These are phyloP conservation scores for Garra rufa DNA, from an alignment of 2,113 vertebrate genomes.

Conservation along the genomic window DNA sequence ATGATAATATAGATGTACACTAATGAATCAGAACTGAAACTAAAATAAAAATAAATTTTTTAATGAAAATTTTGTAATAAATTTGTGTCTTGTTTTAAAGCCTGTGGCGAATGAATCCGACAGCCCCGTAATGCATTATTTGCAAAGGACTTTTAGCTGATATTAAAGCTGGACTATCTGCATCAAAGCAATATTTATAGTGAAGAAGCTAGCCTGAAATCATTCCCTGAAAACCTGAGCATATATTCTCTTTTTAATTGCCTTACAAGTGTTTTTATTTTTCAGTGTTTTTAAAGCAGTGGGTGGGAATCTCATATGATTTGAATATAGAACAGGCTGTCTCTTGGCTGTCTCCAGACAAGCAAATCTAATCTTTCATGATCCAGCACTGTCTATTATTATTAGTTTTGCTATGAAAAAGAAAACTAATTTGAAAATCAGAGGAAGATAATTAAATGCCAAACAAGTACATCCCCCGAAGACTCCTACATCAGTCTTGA, in stretches of 20 bases:
- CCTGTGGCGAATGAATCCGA: background rate
- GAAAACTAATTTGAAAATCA: constrained; percentile 70
- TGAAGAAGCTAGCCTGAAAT: background rate
- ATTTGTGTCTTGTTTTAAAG: background rate
- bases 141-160: background rate
- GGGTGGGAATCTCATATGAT: constrained; percentile 58
- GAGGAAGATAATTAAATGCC: constrained; percentile 72
- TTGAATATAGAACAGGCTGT: constrained; percentile 62
- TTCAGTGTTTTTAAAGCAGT: constrained; percentile 31
- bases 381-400: constrained; percentile 71
- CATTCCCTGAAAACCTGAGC: constrained; percentile 47
- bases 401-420: constrained; percentile 67
- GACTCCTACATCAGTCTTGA: constrained; percentile 49
- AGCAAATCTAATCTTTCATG: constrained; percentile 65
- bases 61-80: too few species aligned
- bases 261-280: constrained; percentile 62
- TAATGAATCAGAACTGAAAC: too few species aligned
- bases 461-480: constrained; percentile 62
- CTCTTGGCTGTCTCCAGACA: constrained; percentile 48
- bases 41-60: too few species aligned
- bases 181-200: background rate
- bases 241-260: constrained; percentile 63
- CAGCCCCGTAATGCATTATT: background rate
- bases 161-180: background rate
- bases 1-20: background rate